Evolutionary conservation across 2,888 invertebrate genomes (phyloP), one percentile per base, ranked within the genome.

Genomic region (Nineta flava): DNA sequence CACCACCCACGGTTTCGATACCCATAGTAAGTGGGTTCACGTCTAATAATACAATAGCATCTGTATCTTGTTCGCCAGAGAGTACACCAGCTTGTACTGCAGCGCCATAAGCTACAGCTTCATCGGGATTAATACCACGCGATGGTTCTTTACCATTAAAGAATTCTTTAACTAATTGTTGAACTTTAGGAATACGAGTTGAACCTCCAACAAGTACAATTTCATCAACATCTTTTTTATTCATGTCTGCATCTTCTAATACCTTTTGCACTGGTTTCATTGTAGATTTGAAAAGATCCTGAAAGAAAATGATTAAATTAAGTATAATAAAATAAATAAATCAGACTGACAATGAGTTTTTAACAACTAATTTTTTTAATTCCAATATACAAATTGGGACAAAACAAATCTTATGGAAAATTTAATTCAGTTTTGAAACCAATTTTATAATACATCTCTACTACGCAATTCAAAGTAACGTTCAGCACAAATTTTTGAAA

Each of bases 1-100:
- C 97, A 57, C 99, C 99, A 55, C 99, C 97, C 46, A 97, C 96
- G 41, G 99, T 99, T 71, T 99, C 99, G 63, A 99, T 99, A 70
- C 99, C 99, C 83, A 99, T 81, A 56, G 99, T 97, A 56, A 99
- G 76, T 57, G 99, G 99, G 68, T 96, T 97, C 49, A 99, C 99
- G 67, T 99, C 97, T 55, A 99, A 78, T 53, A 99, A 76, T 1
- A 97, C 93, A 57, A 97, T 86, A 50, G 95, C 95, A 59, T 93
- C 93, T 2, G 94, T 94, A 64, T 93, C 93, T 69, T 96, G 93
- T 73, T 96, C 96, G 49, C 97, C 94, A 53, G 92, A 90, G 52
- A 99, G 79, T 1, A 99, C 96, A 59, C 96, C 97, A 63, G 94
- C 97, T 71, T 99, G 96, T 9, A 99, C 96, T 56, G 97, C 96